Evolutionary conservation across 2,113 vertebrate species (phyloP).

Genomic region (Propithecus coquereli): DNA sequence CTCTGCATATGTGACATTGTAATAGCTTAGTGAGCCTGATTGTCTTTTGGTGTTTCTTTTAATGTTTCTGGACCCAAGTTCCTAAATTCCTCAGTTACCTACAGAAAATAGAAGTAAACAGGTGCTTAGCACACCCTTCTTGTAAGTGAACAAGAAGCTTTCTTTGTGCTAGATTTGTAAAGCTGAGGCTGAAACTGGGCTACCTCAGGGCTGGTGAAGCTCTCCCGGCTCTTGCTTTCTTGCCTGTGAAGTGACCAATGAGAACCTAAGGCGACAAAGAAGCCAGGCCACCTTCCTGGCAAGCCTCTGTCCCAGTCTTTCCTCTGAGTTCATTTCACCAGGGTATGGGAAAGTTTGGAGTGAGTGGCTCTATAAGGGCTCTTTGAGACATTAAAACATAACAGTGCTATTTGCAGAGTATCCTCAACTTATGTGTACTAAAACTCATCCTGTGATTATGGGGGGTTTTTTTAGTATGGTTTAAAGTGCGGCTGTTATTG

Average conservation of each 20-base stretch:
- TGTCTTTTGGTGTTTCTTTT: neutral
- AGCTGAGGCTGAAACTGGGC: neutral
- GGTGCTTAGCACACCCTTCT: neutral
- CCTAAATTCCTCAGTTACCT: neutral
- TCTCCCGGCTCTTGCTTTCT: neutral
- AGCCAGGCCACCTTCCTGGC: neutral
- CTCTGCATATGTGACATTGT: neutral
- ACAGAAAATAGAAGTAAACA: neutral
- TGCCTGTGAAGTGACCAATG: neutral
- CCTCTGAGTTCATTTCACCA: neutral
- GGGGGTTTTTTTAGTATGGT: neutral
- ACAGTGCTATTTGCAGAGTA: neutral
- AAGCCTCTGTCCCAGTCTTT: neutral
- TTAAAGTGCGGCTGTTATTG: constrained; percentile 15
- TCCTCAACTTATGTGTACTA: neutral
- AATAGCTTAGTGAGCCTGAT: neutral
- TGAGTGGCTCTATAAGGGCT: neutral
- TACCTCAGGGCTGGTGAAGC: neutral
- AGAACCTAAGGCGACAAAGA: neutral
- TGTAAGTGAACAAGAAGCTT: neutral
- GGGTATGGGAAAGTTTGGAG: neutral
- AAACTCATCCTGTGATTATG: constrained; percentile 19
- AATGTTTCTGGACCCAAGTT: neutral
- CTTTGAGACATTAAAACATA: neutral
- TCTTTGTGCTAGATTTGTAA: neutral